phyloP scores from a whole-genome alignment of 2,113 vertebrate genomes.

The Oceanodroma tethys region DNA sequence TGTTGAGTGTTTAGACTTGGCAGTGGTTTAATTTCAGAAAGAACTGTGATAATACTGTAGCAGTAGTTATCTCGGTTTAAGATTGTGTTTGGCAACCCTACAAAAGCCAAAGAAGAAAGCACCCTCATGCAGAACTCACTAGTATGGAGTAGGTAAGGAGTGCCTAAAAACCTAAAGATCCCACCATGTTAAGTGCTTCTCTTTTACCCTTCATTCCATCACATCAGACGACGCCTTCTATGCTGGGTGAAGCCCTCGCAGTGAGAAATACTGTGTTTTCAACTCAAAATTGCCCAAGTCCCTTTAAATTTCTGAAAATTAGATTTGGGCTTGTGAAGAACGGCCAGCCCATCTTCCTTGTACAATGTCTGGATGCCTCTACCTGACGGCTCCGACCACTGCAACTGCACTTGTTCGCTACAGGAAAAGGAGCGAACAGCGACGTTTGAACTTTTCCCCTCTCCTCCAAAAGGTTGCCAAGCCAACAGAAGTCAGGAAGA shows the following conservation, averaged over 20 bases:
- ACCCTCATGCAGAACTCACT: not conserved
- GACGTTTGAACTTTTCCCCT: not conserved
- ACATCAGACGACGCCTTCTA: not conserved
- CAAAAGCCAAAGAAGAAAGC: not conserved
- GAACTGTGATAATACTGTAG: not conserved
- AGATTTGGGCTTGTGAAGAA: not conserved
- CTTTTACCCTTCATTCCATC: not conserved
- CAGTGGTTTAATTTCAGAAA: not conserved
- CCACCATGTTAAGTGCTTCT: not conserved
- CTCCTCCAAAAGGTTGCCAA: not conserved
- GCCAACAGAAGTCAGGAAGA: not conserved
- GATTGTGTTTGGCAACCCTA: not conserved
- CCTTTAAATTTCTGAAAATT: not conserved
- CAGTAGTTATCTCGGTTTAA: not conserved
- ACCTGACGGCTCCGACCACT: not conserved
- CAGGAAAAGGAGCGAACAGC: not conserved
- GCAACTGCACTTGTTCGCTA: rapidly evolving
- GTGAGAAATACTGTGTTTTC: not conserved
- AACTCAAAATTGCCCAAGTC: not conserved
- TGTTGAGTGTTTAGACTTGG: not conserved
- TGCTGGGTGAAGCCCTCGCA: not conserved
- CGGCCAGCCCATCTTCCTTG: not conserved
- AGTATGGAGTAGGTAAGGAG: not conserved
- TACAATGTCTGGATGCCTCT: not conserved
- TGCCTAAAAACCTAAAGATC: not conserved